Base-by-base conservation (phyloP, 2,113 vertebrate genomes). In the Anolis sagrei region DNA sequence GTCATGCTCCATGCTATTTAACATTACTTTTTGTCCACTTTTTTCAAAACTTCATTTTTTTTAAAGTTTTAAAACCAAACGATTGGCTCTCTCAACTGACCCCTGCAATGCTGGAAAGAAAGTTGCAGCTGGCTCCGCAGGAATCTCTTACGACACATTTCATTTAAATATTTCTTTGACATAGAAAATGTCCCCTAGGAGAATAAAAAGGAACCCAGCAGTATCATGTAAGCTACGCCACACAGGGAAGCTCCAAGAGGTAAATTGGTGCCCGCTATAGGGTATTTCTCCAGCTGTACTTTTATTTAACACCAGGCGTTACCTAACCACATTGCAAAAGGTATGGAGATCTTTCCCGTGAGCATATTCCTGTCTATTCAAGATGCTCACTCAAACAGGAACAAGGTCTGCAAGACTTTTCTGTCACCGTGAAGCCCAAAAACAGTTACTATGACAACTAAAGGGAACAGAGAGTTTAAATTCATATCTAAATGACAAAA, bases 1-100 rank as follows among this genome's bases (percentile, higher is more conserved):
- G 98, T 99, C 98, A 99, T 98, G 98, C 98, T 98, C 97, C 94
- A 95, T 96, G 98, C 97, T 96, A 97, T 98, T 97, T 97, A 97
- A 97, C 97, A 97, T 97, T 97, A 98, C 97, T 98, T 97, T 97
- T 96, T 97, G 98, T 97, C 98, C 98, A 98, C 97, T 97, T 98
- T 97, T 96, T 91, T 87, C 88, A 81, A 80, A 89, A 79, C 61
- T 69, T 89, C 36, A 81, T 86, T 74, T 44, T 90, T 90, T 89
- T 93, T 93, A 93, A 95, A 97, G 95, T 97, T 97, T 95, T 86
- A 93, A 93, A 94, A 92, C 84, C 83, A 95, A 88, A 92, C 74
- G 90, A 94, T 92, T 89, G 87, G 89, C 93, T 95, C 85, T 93
- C 91, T 95, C 94, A 92, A 93, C 91, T 95, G 95, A 95, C 92